A percentile compares a stretch with the other conserved stretches of the same genome.
Evolutionary conservation across 2,113 vertebrate genomes (phyloP).

Genomic region (Nipponia nippon): DNA sequence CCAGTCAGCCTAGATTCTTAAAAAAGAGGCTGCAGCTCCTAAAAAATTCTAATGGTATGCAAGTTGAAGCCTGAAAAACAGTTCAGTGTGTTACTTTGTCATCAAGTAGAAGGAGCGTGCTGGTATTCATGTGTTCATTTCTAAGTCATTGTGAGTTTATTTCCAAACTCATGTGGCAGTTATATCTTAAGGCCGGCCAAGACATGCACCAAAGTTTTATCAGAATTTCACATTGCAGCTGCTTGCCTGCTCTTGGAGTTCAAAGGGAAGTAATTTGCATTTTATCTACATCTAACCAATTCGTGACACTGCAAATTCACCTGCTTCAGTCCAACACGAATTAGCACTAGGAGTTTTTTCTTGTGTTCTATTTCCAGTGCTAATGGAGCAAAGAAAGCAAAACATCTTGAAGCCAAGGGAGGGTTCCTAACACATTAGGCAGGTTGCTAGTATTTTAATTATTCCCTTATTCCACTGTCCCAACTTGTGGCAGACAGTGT

Average conservation of each 20-base stretch:
- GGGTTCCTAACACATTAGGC: neutral
- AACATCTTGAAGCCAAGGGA: neutral
- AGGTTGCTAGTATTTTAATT: neutral
- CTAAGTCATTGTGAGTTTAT: neutral
- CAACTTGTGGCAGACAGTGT: neutral
- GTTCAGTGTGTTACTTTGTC: neutral
- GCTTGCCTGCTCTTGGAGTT: neutral
- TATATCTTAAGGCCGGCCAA: neutral
- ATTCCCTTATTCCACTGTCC: neutral
- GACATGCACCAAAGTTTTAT: neutral
- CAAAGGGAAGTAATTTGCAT: neutral
- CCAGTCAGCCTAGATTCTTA: neutral
- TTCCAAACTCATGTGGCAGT: neutral
- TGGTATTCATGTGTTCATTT: neutral
- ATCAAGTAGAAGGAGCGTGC: neutral
- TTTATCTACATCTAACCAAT: neutral
- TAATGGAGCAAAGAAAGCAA: neutral
- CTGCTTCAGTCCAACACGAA: neutral
- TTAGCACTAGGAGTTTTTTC: neutral
- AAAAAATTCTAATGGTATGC: neutral
- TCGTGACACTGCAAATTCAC: neutral
- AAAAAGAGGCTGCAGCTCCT: neutral
- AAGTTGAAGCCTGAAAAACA: neutral
- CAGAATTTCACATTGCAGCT: neutral
- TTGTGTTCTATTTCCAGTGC: neutral